Evolutionary conservation across 2,888 invertebrate species (phyloP), one percentile per base, ranked within the genome.

Genomic region (Eupeodes latifasciatus): DNA sequence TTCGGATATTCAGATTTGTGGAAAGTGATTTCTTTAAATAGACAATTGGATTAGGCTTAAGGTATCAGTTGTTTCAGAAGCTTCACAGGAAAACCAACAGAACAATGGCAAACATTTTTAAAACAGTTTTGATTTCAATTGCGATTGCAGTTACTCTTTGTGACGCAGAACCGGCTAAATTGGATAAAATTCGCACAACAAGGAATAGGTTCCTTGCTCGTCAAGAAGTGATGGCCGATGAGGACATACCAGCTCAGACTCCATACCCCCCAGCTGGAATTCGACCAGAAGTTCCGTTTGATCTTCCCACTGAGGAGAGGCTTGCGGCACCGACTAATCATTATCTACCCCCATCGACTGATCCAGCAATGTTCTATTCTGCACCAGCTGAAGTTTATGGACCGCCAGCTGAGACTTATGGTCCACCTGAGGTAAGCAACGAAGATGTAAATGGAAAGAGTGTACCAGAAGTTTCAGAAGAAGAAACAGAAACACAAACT

Each of bases 221-320:
- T 27, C 72, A 59, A 5, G 59, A 59, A 5, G 47, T 59, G 47
- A n/a, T 51, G 3, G 40, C 36, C n/a, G 71, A 12, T 16, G 62
- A 80, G 10, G 76, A 76, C 16, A 34, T 76, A 10, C 59, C 79
- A 44, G 27, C 79, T n/a, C 83, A 57, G 10, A 87, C 87, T 7
- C 80, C 84, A 36, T 87, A 87, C 55, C 87, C 87, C 2, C 77
- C 87, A 11, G 61, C 87, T 19, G 87, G 84, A 1, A 44, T 84
- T 19, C 64, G 51, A 34, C 87, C 87, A 49, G 84, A 71, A n/a
- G 44, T 87, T 57, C 57, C 84, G 19, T 87, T 87, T 44, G 74
- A 77, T 34, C 64, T 87, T 3, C 87, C 87, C 7, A 84, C 80
- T 14, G 84, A 84, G 2, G 77, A 62, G 7, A 83, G 27, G 7